phyloP scores from a whole-genome alignment of 2,888 invertebrate species.

The Nephrotoma guestfalica region DNA sequence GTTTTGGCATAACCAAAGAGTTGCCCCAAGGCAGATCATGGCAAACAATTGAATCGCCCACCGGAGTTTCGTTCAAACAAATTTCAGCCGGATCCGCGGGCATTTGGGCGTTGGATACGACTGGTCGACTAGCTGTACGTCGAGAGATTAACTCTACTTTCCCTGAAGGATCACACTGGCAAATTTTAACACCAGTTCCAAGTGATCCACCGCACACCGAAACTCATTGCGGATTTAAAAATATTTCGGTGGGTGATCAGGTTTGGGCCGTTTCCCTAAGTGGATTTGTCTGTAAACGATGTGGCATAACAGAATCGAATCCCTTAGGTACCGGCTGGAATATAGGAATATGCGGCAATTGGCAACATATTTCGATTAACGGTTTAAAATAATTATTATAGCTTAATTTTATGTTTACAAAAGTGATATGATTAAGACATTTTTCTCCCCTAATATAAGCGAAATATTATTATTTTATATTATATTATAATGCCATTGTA shows the following conservation, averaged over 20 bases:
- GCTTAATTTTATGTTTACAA: background rate
- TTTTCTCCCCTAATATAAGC: background rate
- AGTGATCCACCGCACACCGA: slow-evolving; percentile 42
- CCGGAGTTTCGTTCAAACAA: slow-evolving; percentile 51
- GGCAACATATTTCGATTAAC: slow-evolving; percentile 32
- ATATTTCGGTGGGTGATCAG: slow-evolving; percentile 55
- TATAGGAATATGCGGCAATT: slow-evolving; percentile 44
- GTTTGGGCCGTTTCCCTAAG: slow-evolving; percentile 65
- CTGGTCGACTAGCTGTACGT: slow-evolving; percentile 59
- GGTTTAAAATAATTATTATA: slow-evolving; percentile 15
- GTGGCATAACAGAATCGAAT: slow-evolving; percentile 57
- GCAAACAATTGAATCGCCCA: slow-evolving; percentile 64
- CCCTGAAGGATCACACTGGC: slow-evolving; percentile 79
- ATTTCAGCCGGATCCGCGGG: slow-evolving; percentile 56
- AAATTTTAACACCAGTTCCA: slow-evolving; percentile 44
- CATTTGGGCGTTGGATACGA: slow-evolving; percentile 69
- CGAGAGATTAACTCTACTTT: slow-evolving; percentile 59
- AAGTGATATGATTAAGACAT: background rate
- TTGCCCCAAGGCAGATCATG: slow-evolving; percentile 56
- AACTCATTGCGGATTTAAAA: slow-evolving; percentile 43
- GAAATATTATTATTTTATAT: background rate
- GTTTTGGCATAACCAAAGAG: slow-evolving; percentile 55
- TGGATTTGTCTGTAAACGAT: slow-evolving; percentile 53
- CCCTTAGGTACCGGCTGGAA: slow-evolving; percentile 70
- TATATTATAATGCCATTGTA: background rate